These are phyloP conservation scores for Sthenelais limicola DNA, from an alignment of 2,888 invertebrate genomes.

Conservation along the genomic window DNA sequence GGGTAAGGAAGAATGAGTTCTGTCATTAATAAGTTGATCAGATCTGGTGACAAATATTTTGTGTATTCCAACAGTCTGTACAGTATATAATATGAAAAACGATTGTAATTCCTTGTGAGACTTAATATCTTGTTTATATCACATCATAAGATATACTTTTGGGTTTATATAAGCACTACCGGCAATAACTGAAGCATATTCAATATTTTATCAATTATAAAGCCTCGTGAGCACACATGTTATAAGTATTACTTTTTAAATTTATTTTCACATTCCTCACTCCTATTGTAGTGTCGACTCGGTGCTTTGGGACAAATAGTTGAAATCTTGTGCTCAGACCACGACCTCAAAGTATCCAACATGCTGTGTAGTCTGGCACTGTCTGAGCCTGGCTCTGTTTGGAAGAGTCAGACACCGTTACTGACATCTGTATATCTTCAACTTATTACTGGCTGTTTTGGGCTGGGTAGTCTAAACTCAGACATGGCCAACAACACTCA, in stretches of 20 bases:
- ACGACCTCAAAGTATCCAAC: not conserved
- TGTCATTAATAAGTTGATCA: not conserved
- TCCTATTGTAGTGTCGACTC: slow-evolving; percentile 70
- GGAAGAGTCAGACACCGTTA: slow-evolving; percentile 57
- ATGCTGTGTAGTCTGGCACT: not conserved
- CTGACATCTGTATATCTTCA: slow-evolving; percentile 73
- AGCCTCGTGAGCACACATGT: too few relatives aligned
- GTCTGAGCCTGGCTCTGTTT: slow-evolving; percentile 42
- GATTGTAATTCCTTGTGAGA: too few relatives aligned
- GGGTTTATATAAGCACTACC: too few relatives aligned
- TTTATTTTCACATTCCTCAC: too few relatives aligned
- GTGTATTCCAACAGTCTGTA: too few relatives aligned
- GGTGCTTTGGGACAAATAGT: slow-evolving; percentile 72
- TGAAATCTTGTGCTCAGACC: slow-evolving; percentile 68
- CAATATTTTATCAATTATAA: too few relatives aligned
- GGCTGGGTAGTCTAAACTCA: slow-evolving; percentile 71
- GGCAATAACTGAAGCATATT: too few relatives aligned
- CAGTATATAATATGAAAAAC: too few relatives aligned
- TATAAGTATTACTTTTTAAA: too few relatives aligned
- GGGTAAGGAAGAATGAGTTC: slow-evolving; percentile 55
- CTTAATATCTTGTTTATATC: too few relatives aligned
- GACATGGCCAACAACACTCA: slow-evolving; percentile 66
- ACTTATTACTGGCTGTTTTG: slow-evolving; percentile 76
- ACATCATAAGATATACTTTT: too few relatives aligned
- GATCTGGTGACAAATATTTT: too few relatives aligned